phyloP scores from a whole-genome alignment of 1,140 invertebrate genomes.

The Steinernema feltiae region DNA sequence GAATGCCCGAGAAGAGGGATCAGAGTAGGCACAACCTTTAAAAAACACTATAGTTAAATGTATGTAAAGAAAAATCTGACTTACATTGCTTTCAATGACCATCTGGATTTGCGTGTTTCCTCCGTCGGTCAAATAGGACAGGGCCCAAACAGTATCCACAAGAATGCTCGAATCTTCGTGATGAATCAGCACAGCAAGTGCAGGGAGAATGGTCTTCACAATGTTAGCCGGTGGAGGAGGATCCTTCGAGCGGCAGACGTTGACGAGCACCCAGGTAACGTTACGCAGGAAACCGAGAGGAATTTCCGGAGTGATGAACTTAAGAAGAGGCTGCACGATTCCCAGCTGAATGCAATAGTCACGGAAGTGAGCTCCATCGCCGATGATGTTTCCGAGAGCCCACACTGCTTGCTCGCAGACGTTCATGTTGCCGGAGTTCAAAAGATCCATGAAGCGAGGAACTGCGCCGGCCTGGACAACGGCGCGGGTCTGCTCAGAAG shows the following conservation, averaged over 20 bases:
- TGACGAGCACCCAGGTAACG: slow-evolving; percentile 96
- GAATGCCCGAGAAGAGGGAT: slow-evolving; percentile 89
- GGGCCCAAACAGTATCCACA: slow-evolving; percentile 97
- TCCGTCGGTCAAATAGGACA: slow-evolving; percentile 95
- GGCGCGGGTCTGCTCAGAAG: slow-evolving; percentile 86
- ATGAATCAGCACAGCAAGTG: slow-evolving; percentile 84
- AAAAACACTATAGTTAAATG: neutral
- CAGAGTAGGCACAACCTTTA: slow-evolving; percentile 71
- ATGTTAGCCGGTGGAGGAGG: slow-evolving; percentile 65
- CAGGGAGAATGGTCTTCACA: slow-evolving; percentile 70
- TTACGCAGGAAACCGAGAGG: slow-evolving; percentile 85
- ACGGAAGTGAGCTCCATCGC: slow-evolving; percentile 79
- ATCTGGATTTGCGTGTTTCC: slow-evolving; percentile 96
- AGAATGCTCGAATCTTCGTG: slow-evolving; percentile 93
- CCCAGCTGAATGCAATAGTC: slow-evolving; percentile 86
- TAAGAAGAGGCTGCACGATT: slow-evolving; percentile 77
- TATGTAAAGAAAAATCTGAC: slow-evolving; percentile 6
- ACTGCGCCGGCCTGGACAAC: slow-evolving; percentile 88
- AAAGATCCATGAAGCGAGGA: slow-evolving; percentile 81
- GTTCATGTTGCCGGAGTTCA: slow-evolving; percentile 84
- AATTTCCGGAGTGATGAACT: slow-evolving; percentile 85
- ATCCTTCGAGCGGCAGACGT: slow-evolving; percentile 91
- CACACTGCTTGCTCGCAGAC: slow-evolving; percentile 98
- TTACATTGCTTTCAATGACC: slow-evolving; percentile 84
- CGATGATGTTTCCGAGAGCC: slow-evolving; percentile 95